Evolutionary conservation across 2,888 invertebrate genomes (phyloP), one percentile per base, ranked within the genome.

Genomic region (Icerya purchasi): DNA sequence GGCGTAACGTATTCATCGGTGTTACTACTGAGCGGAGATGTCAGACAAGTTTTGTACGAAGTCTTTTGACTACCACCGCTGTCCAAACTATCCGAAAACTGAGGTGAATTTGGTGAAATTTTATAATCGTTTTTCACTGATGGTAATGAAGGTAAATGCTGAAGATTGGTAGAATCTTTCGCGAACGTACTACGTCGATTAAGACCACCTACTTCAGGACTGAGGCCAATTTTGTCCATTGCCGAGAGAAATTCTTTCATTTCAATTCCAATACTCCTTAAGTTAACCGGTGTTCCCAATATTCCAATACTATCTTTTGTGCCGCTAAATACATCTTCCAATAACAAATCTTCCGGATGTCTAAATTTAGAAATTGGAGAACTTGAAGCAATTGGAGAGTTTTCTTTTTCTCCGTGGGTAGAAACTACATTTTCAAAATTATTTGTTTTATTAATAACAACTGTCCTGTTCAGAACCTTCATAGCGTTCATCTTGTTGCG

Each of bases 111-210:
- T 8, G 36, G 36, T 8, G 36, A 36, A 5, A 36, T 5, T 5
- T 36, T 36, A n/a, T n/a, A n/a, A n/a, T n/a, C n/a, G n/a, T n/a
- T n/a, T n/a, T n/a, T n/a, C n/a, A n/a, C n/a, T n/a, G n/a, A n/a
- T n/a, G n/a, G n/a, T n/a, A n/a, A n/a, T n/a, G n/a, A n/a, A n/a
- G n/a, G n/a, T n/a, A n/a, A n/a, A 36, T 36, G 5, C 14, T 36
- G 36, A 36, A 36, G 36, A 36, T 36, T 36, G 5, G 36, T 36
- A 5, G 36, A 36, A 56, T 22, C 21, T 5, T 50, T 23, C n/a
- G 51, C 25, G 10, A 22, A 55, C 1, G 59, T 59, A 25, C 56
- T 50, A 22, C 59, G 59, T 50, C 60, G 60, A 14, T 24, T 25
- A 2, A 55, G 19, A n/a, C 54, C 22, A 14, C 36, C 49, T 8